These are phyloP conservation scores for Ranitomeya variabilis DNA, from an alignment of 2,113 vertebrate genomes.

Conservation along the genomic window DNA sequence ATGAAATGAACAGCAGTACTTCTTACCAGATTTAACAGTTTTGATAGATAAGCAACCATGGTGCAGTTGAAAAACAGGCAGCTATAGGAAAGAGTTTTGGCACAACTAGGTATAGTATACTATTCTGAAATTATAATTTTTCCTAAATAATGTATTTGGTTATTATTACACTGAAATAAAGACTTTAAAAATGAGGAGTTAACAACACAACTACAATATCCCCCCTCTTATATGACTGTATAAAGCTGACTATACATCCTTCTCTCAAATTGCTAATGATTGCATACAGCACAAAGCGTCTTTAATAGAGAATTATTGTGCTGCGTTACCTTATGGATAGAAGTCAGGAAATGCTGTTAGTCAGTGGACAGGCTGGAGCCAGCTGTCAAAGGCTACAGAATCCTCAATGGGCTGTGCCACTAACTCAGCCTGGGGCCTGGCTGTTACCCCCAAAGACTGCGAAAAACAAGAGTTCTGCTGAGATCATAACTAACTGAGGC, in stretches of 20 bases:
- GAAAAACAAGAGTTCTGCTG: slow-evolving; percentile 12
- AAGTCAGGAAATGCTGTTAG: slow-evolving; percentile 54
- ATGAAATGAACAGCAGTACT: too few relatives aligned
- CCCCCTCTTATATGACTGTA: not conserved
- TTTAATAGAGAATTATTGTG: slow-evolving; percentile 35
- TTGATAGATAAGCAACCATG: too few relatives aligned
- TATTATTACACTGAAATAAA: not conserved
- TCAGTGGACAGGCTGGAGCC: slow-evolving; percentile 56
- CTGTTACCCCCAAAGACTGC: slow-evolving; percentile 25
- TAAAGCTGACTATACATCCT: not conserved
- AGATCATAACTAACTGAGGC: slow-evolving; percentile 32
- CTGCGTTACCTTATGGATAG: slow-evolving; percentile 17
- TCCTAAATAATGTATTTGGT: too few relatives aligned
- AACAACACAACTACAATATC: not conserved
- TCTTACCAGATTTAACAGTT: too few relatives aligned
- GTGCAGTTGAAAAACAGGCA: too few relatives aligned
- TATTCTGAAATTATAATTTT: too few relatives aligned
- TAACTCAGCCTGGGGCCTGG: slow-evolving; percentile 41
- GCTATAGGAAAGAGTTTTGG: too few relatives aligned
- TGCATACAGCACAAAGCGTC: slow-evolving; percentile 46
- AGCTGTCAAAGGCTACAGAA: slow-evolving; percentile 47
- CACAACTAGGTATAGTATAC: too few relatives aligned
- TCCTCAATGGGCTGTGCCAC: slow-evolving; percentile 45
- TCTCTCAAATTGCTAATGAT: slow-evolving; percentile 39
- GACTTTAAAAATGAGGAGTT: not conserved